Percentiles rank a stretch among this genome's conserved stretches.
Evolutionary conservation across 2,113 vertebrate genomes (phyloP).

Genomic region (Megaptera novaeangliae): DNA sequence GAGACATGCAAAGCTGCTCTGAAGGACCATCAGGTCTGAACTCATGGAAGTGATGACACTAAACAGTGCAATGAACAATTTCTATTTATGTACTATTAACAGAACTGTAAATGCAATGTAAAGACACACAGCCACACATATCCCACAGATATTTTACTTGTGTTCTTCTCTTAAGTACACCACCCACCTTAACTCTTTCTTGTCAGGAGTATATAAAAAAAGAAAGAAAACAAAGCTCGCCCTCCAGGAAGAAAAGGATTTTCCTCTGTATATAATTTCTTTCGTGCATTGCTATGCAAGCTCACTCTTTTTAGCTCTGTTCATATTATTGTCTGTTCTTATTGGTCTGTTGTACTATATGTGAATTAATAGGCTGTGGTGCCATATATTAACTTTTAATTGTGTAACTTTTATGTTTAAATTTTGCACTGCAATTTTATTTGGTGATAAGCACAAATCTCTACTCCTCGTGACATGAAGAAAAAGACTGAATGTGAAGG

Average conservation of each 20-base stretch:
- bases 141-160: conserved; percentile 90
- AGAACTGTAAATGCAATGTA: conserved; percentile 99
- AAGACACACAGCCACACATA: conserved; percentile 96
- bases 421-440: conserved; percentile 99
- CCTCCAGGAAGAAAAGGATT: conserved; percentile 84
- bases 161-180: conserved; percentile 93
- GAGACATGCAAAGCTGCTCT: conserved; percentile 83
- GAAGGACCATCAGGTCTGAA: conserved; percentile 84
- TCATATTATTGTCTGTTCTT: conserved; percentile 91
- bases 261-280: conserved; percentile 98
- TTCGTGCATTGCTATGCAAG: conserved; percentile 99
- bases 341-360: conserved; percentile 98
- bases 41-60: conserved; percentile 86
- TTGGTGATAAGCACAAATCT: conserved; percentile 99
- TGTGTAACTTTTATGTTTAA: conserved; percentile 96
- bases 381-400: conserved; percentile 97
- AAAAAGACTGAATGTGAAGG: conserved; percentile 94
- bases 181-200: conserved; percentile 93
- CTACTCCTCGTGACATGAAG: conserved; percentile 99
- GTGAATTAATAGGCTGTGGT: conserved; percentile 98
- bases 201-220: conserved; percentile 85
- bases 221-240: conserved; percentile 79
- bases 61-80: conserved; percentile 91
- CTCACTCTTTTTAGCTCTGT: conserved; percentile 91
- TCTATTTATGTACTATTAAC: conserved; percentile 90